Conservation (phyloP, 2,113 vertebrate species). For the Phrynocephalus versicolor region DNA sequence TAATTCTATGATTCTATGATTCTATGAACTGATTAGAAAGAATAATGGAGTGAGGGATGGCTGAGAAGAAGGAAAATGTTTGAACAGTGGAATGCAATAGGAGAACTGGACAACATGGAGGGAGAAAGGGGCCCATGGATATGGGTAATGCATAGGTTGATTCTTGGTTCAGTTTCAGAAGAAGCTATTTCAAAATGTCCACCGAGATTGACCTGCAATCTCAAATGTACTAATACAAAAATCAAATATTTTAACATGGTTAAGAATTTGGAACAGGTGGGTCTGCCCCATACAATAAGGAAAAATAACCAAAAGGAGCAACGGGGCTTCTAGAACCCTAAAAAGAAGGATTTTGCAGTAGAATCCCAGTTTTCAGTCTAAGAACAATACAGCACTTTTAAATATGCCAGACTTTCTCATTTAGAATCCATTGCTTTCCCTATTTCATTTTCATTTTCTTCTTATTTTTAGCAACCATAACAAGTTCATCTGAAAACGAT, state of each 20-base stretch:
- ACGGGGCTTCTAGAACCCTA: background rate
- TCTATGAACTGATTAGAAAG: too few species aligned
- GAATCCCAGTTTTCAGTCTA: background rate
- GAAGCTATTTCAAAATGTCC: background rate
- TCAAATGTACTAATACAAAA: background rate
- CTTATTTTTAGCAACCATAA: constrained; percentile 88
- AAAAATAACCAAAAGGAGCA: background rate
- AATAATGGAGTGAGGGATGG: background rate
- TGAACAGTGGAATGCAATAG: background rate
- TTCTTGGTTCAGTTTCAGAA: background rate
- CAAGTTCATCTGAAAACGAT: constrained; percentile 98
- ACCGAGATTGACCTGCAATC: background rate
- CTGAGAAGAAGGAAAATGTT: background rate
- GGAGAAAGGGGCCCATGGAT: background rate
- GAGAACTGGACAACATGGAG: background rate
- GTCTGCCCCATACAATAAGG: too few species aligned
- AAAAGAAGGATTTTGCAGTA: background rate
- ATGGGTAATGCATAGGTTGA: background rate
- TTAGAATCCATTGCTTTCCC: background rate
- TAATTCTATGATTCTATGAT: too few species aligned
- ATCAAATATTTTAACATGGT: background rate
- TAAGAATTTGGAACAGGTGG: background rate
- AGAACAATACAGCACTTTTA: background rate
- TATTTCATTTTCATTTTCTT: constrained; percentile 28
- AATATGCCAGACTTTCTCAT: background rate